phyloP scores from a whole-genome alignment of 2,113 vertebrate genomes.

The Saccopteryx leptura region DNA sequence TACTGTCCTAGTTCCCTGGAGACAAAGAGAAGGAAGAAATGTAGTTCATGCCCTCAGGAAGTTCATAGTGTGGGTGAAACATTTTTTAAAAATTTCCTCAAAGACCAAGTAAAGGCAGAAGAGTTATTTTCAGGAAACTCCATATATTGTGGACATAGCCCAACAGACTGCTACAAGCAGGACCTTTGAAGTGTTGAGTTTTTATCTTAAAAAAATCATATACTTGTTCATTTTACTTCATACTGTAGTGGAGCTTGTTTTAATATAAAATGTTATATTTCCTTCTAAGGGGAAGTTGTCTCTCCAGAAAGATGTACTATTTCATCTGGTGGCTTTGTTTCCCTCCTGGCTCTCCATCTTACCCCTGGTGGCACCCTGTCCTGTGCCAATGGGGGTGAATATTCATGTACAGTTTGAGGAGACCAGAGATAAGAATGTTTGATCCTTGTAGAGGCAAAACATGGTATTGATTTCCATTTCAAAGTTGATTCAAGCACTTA shows the following conservation, averaged over 20 bases:
- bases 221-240: conserved; percentile 23
- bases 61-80: neutral
- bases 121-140: neutral
- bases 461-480: conserved; percentile 23
- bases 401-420: neutral
- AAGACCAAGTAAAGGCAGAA: neutral
- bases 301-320: neutral
- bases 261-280: neutral
- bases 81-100: conserved; percentile 23
- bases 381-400: neutral
- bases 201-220: neutral
- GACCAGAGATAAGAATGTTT: neutral
- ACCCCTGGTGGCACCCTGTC: neutral
- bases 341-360: neutral
- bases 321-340: neutral
- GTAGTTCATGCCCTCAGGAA: neutral
- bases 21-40: neutral
- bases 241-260: neutral
- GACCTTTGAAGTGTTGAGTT: neutral
- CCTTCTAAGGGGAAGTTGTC: neutral
- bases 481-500: neutral
- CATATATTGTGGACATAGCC: neutral
- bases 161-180: neutral
- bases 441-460: neutral
- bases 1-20: neutral